Percentiles rank a stretch among this genome's conserved stretches.
These are phyloP conservation scores for Patella vulgata DNA, from an alignment of 1,140 invertebrate species.

Conservation along the genomic window DNA sequence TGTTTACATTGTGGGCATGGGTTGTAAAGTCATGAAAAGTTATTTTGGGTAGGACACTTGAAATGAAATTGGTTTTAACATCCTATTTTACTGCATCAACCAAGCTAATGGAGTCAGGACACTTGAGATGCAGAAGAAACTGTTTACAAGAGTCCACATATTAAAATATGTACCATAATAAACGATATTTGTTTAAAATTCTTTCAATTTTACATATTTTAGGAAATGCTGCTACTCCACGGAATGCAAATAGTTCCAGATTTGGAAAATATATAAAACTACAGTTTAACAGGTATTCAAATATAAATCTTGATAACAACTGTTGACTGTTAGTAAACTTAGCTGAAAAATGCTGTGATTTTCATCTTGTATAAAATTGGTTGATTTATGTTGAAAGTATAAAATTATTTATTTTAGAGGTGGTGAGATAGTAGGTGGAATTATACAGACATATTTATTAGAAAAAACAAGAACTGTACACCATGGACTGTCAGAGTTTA, in stretches of 20 bases:
- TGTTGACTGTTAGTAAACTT: not conserved
- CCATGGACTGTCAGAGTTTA: constrained; percentile 85
- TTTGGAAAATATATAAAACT: constrained; percentile 94
- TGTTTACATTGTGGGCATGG: too few species aligned
- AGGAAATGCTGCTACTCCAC: constrained; percentile 96
- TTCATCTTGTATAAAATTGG: not conserved
- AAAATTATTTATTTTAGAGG: constrained; percentile 65
- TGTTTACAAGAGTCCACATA: too few species aligned
- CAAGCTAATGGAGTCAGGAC: too few species aligned
- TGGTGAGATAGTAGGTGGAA: constrained; percentile 88
- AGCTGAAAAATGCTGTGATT: not conserved
- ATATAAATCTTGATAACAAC: not conserved
- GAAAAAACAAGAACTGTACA: constrained; percentile 92
- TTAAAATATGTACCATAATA: too few species aligned
- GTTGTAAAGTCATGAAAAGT: too few species aligned
- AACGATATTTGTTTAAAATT: too few species aligned
- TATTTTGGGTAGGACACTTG: too few species aligned
- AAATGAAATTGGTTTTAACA: too few species aligned
- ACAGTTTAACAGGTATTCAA: constrained; percentile 77
- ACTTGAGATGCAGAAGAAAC: too few species aligned
- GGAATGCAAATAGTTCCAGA: constrained; percentile 96
- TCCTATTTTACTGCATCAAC: too few species aligned
- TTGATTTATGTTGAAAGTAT: not conserved
- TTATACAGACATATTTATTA: constrained; percentile 95
- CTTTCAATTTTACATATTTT: too few species aligned